Evolutionary conservation across 2,888 invertebrate genomes (phyloP), one percentile per base, ranked within the genome.

Genomic region (Spodoptera littoralis): DNA sequence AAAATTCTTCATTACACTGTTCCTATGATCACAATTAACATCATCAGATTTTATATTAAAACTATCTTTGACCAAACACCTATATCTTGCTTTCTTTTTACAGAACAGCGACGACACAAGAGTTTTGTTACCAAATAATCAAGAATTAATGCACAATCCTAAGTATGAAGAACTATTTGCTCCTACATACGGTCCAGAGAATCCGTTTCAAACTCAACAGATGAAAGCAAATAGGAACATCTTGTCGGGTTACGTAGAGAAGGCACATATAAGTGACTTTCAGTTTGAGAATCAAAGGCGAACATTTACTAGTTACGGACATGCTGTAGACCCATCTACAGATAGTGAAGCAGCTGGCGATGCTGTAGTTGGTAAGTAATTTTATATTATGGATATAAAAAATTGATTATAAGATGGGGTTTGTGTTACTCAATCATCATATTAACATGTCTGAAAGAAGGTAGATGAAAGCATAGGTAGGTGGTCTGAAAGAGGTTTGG

Each of bases 211-310:
- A 90, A 98, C 99, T 0, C 96, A 97, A 84, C 98, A 99, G 84
- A 97, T 98, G 94, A 96, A 96, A 72, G 98, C 99, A 0, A 95
- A 96, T 6, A 97, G 98, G 85, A 99, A 99, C 87, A 99, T 97
- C 81, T 93, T 99, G 11, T 97, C 99, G 0, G 99, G 99, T 0
- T 99, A 96, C 92, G 98, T 99, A 0, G 99, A 99, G 86, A 97
- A 97, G 72, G 99, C 99, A 0, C 98, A 99, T 88, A 96, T 99
- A 54, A 99, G 98, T 91, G 98, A 98, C 80, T 99, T 99, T 90
- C 98, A 99, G 83, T 99, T 99, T 95, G 99, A 99, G 90, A 98
- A 98, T 88, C 99, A 99, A 87, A 95, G 99, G 62, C 94, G 98
- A 81, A 99, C 99, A 18, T 99, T 99, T 88, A 96, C 97, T 44